Conservation (phyloP, 2,113 vertebrate species). For the Lophotis ruficrista region DNA sequence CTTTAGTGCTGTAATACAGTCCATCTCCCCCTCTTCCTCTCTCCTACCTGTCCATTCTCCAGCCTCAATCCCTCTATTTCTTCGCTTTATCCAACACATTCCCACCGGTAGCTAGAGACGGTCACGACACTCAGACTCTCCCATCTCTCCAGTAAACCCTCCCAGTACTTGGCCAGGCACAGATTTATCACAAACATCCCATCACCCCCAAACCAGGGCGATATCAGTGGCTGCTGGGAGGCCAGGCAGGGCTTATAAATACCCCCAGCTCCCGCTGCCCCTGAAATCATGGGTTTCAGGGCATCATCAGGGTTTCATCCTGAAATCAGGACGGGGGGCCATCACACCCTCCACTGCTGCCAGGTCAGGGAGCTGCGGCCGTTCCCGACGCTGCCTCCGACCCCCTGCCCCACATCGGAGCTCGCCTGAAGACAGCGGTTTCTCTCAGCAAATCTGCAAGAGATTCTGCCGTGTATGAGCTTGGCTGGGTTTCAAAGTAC, state of each 20-base stretch:
- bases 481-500: constrained; percentile 40
- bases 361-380: background rate
- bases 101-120: background rate
- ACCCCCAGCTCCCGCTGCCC: background rate
- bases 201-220: fast-evolving
- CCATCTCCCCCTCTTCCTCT: background rate
- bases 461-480: background rate
- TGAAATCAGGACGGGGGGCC: background rate
- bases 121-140: background rate
- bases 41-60: background rate
- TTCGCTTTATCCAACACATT: background rate
- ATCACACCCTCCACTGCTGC: background rate
- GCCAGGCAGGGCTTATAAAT: background rate
- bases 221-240: background rate
- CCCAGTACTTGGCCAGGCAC: background rate
- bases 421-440: background rate
- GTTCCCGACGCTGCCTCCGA: fast-evolving
- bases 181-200: background rate
- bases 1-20: background rate
- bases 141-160: background rate
- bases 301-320: too few species aligned
- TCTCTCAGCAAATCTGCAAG: background rate
- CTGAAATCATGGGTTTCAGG: background rate
- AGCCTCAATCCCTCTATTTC: background rate
- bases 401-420: background rate